A percentile compares a stretch with the other conserved stretches of the same genome.
Evolutionary conservation across 2,797 vertebrate genomes (phyloP).

Genomic region (Paedocypris micromegethes): DNA sequence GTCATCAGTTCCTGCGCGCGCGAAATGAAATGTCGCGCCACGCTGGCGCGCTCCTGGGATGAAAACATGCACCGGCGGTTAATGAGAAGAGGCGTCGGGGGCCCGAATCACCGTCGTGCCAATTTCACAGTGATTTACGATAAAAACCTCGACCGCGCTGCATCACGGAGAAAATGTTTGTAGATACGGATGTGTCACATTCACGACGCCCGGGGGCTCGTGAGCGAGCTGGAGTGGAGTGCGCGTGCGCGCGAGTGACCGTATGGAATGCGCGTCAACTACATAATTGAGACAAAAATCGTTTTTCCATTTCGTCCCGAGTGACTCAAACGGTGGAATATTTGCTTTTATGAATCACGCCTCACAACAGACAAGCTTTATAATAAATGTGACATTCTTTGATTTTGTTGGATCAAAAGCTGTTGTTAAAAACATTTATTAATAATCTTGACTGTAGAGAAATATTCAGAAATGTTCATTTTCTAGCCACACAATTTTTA

Average conservation of each 20-base stretch:
- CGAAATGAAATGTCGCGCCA: constrained; percentile 39
- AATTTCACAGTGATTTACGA: constrained; percentile 70
- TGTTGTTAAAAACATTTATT: too few species aligned
- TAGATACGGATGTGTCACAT: constrained; percentile 60
- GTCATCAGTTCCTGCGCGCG: constrained; percentile 32
- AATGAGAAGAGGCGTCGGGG: constrained; percentile 41
- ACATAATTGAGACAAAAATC: too few species aligned
- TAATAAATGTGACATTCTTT: too few species aligned
- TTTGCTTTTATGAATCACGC: too few species aligned
- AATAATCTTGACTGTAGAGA: too few species aligned
- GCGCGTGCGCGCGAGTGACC: neutral
- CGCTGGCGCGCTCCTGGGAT: constrained; percentile 21
- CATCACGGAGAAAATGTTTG: constrained; percentile 65
- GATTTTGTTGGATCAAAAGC: too few species aligned
- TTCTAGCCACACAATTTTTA: too few species aligned
- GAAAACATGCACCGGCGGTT: constrained; percentile 31
- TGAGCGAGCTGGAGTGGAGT: constrained; percentile 1
- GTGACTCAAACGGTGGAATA: too few species aligned
- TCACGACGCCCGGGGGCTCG: neutral
- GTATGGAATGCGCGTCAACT: too few species aligned
- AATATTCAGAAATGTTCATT: too few species aligned
- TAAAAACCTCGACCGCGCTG: constrained; percentile 54
- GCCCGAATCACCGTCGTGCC: constrained; percentile 65
- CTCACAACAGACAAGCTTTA: too few species aligned
- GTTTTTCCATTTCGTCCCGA: too few species aligned